A percentile compares a stretch with the other conserved stretches of the same genome.
Conservation (phyloP, 2,888 invertebrate species). For the Aphodius sticticus region DNA sequence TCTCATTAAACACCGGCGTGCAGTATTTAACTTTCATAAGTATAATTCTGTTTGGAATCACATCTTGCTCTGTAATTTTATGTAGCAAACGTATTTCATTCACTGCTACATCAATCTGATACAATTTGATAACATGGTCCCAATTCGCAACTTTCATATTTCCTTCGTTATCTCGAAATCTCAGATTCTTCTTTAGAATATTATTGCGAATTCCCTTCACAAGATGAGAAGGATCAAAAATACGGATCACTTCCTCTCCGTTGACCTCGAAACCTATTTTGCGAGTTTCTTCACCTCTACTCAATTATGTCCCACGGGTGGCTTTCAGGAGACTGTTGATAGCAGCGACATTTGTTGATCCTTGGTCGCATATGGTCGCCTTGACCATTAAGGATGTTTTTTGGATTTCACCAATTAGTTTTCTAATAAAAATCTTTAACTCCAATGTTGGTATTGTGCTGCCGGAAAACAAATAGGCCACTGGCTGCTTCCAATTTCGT, state of each 20-base stretch:
- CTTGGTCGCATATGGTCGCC: constrained; percentile 24
- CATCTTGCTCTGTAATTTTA: background rate
- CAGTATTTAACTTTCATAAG: constrained; percentile 22
- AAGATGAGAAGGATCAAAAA: background rate
- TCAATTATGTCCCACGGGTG: background rate
- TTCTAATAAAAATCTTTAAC: background rate
- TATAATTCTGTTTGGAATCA: background rate
- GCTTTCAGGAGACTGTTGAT: background rate
- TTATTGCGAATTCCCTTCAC: constrained; percentile 18
- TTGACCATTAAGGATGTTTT: constrained; percentile 14
- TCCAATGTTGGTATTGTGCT: background rate
- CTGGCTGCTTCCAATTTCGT: no score
- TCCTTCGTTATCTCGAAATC: background rate
- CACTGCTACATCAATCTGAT: background rate
- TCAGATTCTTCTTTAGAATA: background rate
- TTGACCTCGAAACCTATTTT: no score
- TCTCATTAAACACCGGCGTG: background rate
- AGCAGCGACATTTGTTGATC: constrained; percentile 11
- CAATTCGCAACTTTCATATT: background rate
- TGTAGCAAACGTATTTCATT: background rate
- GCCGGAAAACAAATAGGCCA: background rate
- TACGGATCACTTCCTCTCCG: no score
- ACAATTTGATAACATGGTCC: background rate
- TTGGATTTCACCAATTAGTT: background rate
- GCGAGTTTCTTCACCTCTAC: background rate